A percentile compares a stretch with the other conserved stretches of the same genome.
phyloP scores from a whole-genome alignment of 2,797 vertebrate genomes.

The Molossus alvarezi region DNA sequence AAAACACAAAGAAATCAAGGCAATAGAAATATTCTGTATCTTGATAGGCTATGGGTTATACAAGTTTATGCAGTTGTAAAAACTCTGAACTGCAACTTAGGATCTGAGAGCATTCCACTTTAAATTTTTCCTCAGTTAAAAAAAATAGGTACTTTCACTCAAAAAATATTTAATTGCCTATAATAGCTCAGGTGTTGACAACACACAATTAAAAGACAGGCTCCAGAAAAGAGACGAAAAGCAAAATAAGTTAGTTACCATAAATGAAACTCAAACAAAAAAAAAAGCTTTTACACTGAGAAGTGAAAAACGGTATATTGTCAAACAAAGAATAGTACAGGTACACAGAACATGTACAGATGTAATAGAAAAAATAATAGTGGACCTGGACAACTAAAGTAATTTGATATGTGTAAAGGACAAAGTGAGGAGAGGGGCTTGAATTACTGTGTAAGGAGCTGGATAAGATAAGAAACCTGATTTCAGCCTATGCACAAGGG shows the following conservation, averaged over 20 bases:
- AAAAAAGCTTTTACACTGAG: slow-evolving; percentile 4
- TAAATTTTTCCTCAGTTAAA: slow-evolving; percentile 52
- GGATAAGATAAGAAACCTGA: not conserved
- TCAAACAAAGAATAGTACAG: slow-evolving; percentile 36
- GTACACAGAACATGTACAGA: not conserved
- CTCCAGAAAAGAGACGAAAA: slow-evolving; percentile 23
- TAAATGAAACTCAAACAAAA: slow-evolving; percentile 54
- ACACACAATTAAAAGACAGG: slow-evolving; percentile 41
- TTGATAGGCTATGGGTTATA: not conserved
- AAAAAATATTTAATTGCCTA: slow-evolving; percentile 55
- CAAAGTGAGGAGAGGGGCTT: not conserved
- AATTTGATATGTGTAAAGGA: slow-evolving; percentile 1
- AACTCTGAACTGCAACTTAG: slow-evolving; percentile 55
- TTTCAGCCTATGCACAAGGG: not conserved
- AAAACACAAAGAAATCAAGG: slow-evolving; percentile 54
- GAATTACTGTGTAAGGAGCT: not conserved
- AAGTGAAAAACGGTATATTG: not conserved
- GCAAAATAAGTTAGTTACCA: slow-evolving; percentile 44
- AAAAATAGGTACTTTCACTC: slow-evolving; percentile 42
- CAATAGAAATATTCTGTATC: slow-evolving; percentile 5
- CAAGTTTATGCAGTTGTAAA: slow-evolving; percentile 27
- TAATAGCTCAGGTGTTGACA: not conserved
- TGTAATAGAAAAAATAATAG: slow-evolving; percentile 9
- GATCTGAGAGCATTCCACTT: not conserved
- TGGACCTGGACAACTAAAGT: not conserved